These are phyloP conservation scores for Celastrina argiolus DNA, from an alignment of 2,888 invertebrate species.

Conservation along the genomic window DNA sequence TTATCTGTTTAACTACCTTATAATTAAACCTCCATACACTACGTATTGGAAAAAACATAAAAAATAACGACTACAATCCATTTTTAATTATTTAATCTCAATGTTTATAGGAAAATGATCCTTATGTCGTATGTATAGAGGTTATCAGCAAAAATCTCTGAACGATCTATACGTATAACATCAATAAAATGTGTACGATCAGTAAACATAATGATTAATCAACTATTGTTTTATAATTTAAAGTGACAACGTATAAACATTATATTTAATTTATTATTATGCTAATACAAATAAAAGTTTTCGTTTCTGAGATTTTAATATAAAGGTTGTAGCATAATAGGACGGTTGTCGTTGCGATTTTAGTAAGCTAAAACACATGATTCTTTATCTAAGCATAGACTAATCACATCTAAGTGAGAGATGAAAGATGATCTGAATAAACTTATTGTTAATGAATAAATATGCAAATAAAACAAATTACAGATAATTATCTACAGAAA, in stretches of 20 bases:
- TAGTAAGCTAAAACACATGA: too few species aligned
- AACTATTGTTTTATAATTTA: neutral
- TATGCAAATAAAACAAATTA: neutral
- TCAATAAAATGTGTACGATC: neutral
- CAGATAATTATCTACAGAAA: neutral
- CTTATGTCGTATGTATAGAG: too few species aligned
- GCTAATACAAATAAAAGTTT: conserved; percentile 8
- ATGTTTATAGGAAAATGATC: too few species aligned
- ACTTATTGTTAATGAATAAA: neutral
- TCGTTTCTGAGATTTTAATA: conserved; percentile 8
- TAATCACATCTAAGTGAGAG: too few species aligned
- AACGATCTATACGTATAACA: too few species aligned
- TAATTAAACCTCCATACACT: neutral
- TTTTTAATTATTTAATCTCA: too few species aligned
- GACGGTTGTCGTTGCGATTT: neutral
- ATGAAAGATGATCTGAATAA: neutral
- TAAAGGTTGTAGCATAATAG: neutral
- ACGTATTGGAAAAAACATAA: neutral
- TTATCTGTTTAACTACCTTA: neutral
- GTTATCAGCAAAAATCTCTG: too few species aligned
- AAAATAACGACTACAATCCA: neutral
- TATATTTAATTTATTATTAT: conserved; percentile 7
- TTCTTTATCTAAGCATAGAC: too few species aligned
- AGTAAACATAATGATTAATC: neutral
- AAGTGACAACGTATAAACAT: neutral